phyloP scores from a whole-genome alignment of 2,113 vertebrate genomes.

The Jaculus jaculus region DNA sequence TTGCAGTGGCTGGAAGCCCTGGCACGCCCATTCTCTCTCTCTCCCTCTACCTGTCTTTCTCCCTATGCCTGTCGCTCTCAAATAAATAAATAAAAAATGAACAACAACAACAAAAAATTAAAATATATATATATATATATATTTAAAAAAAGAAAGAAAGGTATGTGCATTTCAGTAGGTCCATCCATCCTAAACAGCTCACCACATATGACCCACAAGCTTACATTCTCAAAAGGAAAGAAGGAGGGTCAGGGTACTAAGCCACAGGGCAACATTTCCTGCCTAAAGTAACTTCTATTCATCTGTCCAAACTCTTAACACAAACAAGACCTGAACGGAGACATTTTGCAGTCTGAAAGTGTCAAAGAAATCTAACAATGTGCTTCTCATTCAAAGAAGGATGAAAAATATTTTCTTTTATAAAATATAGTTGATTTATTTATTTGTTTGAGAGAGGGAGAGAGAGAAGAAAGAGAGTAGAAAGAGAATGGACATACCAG shows the following conservation, averaged over 20 bases:
- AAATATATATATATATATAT: too few relatives aligned
- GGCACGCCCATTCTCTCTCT: too few relatives aligned
- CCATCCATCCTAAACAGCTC: background rate
- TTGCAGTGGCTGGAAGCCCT: too few relatives aligned
- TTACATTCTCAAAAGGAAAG: background rate
- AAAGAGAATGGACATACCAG: too few relatives aligned
- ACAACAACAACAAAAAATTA: too few relatives aligned
- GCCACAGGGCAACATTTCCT: background rate
- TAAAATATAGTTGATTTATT: too few relatives aligned
- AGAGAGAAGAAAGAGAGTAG: too few relatives aligned
- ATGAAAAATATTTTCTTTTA: background rate
- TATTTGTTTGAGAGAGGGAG: too few relatives aligned
- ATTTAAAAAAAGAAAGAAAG: background rate
- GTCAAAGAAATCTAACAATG: background rate
- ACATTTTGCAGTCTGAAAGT: background rate
- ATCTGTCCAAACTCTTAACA: background rate
- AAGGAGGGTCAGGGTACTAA: rapidly evolving
- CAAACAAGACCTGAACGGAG: background rate
- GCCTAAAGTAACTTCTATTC: background rate
- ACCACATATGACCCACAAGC: background rate
- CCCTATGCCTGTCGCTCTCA: too few relatives aligned
- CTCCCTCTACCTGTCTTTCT: too few relatives aligned
- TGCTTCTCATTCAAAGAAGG: background rate
- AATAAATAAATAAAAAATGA: too few relatives aligned
- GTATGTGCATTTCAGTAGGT: background rate